Evolutionary conservation across 2,888 invertebrate genomes (phyloP).

Genomic region (Idaea aversata): DNA sequence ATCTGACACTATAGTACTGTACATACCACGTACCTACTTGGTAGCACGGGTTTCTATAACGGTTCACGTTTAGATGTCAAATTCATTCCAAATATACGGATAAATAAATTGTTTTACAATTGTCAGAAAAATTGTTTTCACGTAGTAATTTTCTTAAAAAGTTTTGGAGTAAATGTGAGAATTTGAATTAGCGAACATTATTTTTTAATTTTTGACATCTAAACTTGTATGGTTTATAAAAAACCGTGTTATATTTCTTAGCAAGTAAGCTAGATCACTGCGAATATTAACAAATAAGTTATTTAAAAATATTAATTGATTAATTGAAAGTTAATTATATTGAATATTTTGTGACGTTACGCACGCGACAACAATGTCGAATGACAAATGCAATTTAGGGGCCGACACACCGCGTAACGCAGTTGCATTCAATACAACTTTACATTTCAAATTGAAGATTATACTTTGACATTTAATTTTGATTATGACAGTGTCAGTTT

Average conservation of each 20-base stretch:
- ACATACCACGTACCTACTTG: background rate
- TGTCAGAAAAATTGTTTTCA: too few species aligned
- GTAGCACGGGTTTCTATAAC: slow-evolving; percentile 36
- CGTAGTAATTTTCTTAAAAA: too few species aligned
- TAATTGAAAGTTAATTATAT: slow-evolving; percentile 52
- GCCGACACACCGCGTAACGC: background rate
- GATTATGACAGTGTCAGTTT: too few species aligned
- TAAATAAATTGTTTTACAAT: too few species aligned
- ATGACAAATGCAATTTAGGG: slow-evolving; percentile 48
- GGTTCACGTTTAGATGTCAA: background rate
- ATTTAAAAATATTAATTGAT: slow-evolving; percentile 57
- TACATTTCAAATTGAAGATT: background rate
- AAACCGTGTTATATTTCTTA: slow-evolving; percentile 38
- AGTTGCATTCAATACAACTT: background rate
- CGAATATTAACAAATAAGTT: slow-evolving; percentile 72
- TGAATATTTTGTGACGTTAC: slow-evolving; percentile 63
- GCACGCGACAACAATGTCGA: slow-evolving; percentile 35
- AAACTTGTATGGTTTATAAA: background rate
- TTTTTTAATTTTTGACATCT: slow-evolving; percentile 28
- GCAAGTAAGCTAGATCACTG: slow-evolving; percentile 64
- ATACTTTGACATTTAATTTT: background rate
- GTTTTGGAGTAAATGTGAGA: too few species aligned
- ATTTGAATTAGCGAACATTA: background rate
- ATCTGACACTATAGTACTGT: slow-evolving; percentile 15
- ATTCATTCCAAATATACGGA: background rate